A percentile compares a stretch with the other conserved stretches of the same genome.
Evolutionary conservation across 2,113 vertebrate genomes (phyloP).

Genomic region (Verasper variegatus): DNA sequence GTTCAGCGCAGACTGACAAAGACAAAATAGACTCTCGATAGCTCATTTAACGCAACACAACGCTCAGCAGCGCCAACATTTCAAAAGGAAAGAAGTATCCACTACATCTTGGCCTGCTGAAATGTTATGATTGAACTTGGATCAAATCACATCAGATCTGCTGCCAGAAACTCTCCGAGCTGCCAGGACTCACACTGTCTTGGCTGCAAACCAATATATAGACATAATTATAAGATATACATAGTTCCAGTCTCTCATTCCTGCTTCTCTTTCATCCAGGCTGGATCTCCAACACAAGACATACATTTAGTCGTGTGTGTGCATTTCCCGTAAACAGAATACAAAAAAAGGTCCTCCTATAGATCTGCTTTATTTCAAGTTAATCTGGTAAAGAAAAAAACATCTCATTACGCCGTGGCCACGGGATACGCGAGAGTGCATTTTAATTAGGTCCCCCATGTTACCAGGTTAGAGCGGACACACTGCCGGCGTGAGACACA

Average conservation of each 20-base stretch:
- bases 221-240: conserved; percentile 58
- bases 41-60: conserved; percentile 50
- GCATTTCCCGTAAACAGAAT: conserved; percentile 7
- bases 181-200: conserved; percentile 53
- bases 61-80: conserved; percentile 28
- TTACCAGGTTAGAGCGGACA: background rate
- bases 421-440: background rate
- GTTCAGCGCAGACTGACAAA: conserved; percentile 37
- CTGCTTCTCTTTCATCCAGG: conserved; percentile 31
- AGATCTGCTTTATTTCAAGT: conserved; percentile 24
- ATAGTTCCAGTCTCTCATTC: conserved; percentile 41
- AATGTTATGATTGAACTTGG: conserved; percentile 67
- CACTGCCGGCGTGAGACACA: too few relatives aligned
- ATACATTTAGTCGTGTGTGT: background rate
- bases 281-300: conserved; percentile 23
- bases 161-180: conserved; percentile 52
- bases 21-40: conserved; percentile 38
- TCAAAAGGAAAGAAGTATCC: conserved; percentile 47
- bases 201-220: conserved; percentile 52
- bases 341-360: background rate
- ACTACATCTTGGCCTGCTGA: conserved; percentile 55
- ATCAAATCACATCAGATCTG: conserved; percentile 59
- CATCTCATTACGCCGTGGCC: background rate
- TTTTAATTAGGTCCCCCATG: background rate
- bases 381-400: background rate